Evolutionary conservation across 2,797 vertebrate genomes (phyloP).

Genomic region (Heliangelus exortis): DNA sequence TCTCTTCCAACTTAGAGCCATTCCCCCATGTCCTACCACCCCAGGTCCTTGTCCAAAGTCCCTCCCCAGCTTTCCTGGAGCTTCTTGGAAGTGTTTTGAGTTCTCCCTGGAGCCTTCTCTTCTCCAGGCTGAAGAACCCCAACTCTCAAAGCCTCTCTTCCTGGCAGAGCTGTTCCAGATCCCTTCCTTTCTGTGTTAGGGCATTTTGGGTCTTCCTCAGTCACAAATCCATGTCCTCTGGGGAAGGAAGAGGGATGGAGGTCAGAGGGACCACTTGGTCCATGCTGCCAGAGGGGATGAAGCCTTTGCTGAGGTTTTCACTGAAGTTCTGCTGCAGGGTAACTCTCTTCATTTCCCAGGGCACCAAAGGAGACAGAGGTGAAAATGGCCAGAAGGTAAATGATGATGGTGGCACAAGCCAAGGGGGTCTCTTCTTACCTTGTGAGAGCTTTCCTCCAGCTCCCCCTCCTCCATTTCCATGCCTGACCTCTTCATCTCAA

Average conservation of each 20-base stretch:
- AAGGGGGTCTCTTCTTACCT: neutral
- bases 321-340: neutral
- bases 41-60: too few species aligned
- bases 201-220: neutral
- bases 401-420: rapidly evolving
- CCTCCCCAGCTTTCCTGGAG: too few species aligned
- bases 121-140: too few species aligned
- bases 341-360: slow-evolving; percentile 34
- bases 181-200: neutral
- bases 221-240: neutral
- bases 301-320: neutral
- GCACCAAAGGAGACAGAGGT: slow-evolving; percentile 83
- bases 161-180: too few species aligned
- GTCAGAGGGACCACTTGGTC: neutral
- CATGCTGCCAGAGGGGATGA: rapidly evolving
- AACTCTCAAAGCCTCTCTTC: too few species aligned
- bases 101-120: too few species aligned
- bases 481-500: neutral
- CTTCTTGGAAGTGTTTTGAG: too few species aligned
- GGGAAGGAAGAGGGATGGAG: neutral
- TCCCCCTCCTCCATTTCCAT: neutral
- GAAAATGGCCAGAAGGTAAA: slow-evolving; percentile 91
- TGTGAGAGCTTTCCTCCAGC: neutral
- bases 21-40: too few species aligned
- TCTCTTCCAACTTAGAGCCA: too few species aligned